Percentiles rank a stretch among this genome's conserved stretches.
These are phyloP conservation scores for Epinotia demarniana DNA, from an alignment of 2,888 invertebrate species.

Conservation along the genomic window DNA sequence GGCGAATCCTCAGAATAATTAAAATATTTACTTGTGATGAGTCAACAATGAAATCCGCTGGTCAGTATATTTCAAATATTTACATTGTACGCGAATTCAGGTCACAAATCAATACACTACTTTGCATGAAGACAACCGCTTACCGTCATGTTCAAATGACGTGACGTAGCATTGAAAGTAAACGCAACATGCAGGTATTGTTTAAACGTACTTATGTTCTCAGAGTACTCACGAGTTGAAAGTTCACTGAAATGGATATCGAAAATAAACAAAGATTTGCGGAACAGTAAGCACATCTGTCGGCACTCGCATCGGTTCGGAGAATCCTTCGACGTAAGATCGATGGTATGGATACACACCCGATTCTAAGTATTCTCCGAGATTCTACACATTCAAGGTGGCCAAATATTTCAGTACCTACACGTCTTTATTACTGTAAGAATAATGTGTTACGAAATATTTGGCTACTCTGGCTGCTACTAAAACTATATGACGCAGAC, in stretches of 20 bases:
- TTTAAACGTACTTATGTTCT: conserved; percentile 2
- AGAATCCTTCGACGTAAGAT: conserved; percentile 16
- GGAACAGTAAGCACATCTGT: conserved; percentile 30
- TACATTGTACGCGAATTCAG: neutral
- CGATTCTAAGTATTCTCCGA: conserved; percentile 7
- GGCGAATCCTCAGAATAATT: no score
- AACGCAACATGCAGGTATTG: neutral
- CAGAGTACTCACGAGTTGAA: conserved; percentile 2
- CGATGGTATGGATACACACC: neutral
- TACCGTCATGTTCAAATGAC: neutral
- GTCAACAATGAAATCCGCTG: neutral
- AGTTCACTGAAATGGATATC: neutral
- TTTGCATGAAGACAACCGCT: conserved; percentile 1
- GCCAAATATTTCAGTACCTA: no score
- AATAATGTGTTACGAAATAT: no score
- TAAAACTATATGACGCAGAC: no score
- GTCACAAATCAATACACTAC: neutral
- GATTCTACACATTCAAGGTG: neutral
- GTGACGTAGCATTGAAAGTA: neutral
- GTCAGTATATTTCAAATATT: neutral
- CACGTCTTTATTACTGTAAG: no score
- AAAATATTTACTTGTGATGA: neutral
- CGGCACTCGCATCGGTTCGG: neutral
- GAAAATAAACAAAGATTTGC: conserved; percentile 23
- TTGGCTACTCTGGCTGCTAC: no score